Evolutionary conservation across 2,797 vertebrate species (phyloP), one percentile per base, ranked within the genome.

Genomic region (Nannoperca obscura): DNA sequence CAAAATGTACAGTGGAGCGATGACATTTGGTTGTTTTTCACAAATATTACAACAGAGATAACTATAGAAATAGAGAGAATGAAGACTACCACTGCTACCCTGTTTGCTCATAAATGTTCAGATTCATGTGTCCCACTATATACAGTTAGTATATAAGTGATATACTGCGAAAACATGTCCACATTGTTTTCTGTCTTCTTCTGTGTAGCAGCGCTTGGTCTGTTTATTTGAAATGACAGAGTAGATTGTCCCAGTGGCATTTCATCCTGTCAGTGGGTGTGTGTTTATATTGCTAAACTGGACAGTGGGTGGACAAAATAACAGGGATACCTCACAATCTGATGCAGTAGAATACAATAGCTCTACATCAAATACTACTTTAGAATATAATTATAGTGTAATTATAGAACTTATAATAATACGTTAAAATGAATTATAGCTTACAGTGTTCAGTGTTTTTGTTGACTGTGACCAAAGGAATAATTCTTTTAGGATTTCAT

Each of bases 181-280:
- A 52, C 57, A 0, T 59, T 59, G 66, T 79, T 70, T 79, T 82
- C 52, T 85, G 52, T 58, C 78, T 70, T 73, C 59, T 55, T 55
- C 32, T 61, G 66, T 66, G 59, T 47, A 65, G 74, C 50, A 36
- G 61, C 19, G 52, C 53, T 30, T 14, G 5, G 11, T 61, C 49
- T 64, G 71, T 78, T 88, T 60, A 91, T 89, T 78, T 77, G 49
- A 86, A 83, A 84, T 66, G 90, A 90, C 83, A 87, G 76, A 59
- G 61, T 27, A 55, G 61, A 72, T 66, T 80, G 69, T 78, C 68
- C 67, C 71, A 24, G 71, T 77, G 80, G 76, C 75, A 63, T 83
- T 57, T 82, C 55, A 71, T 83, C 64, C 24, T 36, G 34, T 73
- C 78, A 52, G 59, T 58, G 82, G 44, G 70, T 76, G 77, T 61